Conservation (phyloP, 2,797 vertebrate species). For the Mormyrus proboscirostris region DNA sequence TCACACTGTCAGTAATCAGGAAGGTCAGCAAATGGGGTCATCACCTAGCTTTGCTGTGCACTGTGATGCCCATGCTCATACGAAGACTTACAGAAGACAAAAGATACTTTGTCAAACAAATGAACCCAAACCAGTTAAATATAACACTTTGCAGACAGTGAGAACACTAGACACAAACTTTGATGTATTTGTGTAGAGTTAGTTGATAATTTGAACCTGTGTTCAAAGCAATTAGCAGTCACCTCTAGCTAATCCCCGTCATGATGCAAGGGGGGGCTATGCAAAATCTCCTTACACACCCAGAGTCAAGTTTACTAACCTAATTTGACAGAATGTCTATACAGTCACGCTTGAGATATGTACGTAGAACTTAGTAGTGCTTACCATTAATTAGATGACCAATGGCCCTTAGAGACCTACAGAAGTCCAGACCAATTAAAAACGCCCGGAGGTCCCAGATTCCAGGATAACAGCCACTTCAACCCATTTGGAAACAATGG, state of each 20-base stretch:
- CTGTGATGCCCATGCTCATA: not conserved
- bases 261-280: too few species aligned
- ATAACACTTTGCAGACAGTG: not conserved
- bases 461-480: not conserved
- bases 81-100: not conserved
- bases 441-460: not conserved
- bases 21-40: not conserved
- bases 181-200: not conserved
- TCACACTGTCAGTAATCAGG: not conserved
- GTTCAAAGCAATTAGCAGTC: not conserved
- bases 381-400: slow-evolving; percentile 20
- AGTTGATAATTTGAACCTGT: not conserved
- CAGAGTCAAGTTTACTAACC: slow-evolving; percentile 4
- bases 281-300: not conserved
- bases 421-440: slow-evolving; percentile 21
- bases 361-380: not conserved
- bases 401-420: not conserved
- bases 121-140: not conserved
- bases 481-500: slow-evolving; percentile 7
- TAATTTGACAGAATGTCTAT: slow-evolving; percentile 20
- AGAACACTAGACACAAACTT: not conserved
- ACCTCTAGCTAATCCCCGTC: not conserved
- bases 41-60: not conserved
- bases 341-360: not conserved
- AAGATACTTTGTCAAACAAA: not conserved